Conservation (phyloP, 2,888 invertebrate genomes). For the Dynastes tityus region DNA sequence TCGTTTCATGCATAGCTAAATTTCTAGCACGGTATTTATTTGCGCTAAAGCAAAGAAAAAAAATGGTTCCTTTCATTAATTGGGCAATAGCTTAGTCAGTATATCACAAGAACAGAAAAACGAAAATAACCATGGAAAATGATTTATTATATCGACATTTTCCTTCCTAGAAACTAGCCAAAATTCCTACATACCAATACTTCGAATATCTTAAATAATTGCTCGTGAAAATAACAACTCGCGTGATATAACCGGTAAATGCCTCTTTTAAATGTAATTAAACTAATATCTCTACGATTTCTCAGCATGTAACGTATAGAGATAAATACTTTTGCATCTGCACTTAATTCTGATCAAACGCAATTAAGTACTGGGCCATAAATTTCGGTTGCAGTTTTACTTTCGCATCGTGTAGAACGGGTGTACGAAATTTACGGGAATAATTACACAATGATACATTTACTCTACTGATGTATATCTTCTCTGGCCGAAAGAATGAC, state of each 20-base stretch:
- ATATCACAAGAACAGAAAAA: too few species aligned
- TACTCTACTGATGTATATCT: neutral
- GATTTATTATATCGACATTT: constrained; percentile 1
- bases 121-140: too few species aligned
- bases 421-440: neutral
- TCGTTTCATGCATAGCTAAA: too few species aligned
- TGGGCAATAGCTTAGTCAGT: too few species aligned
- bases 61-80: too few species aligned
- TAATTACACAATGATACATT: constrained; percentile 15
- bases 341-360: neutral
- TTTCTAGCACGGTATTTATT: too few species aligned
- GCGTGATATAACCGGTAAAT: neutral
- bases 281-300: neutral
- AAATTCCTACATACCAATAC: neutral
- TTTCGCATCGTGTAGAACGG: neutral
- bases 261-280: neutral
- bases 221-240: neutral
- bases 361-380: neutral
- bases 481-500: neutral
- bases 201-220: neutral
- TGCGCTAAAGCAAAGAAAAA: too few species aligned
- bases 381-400: constrained; percentile 18
- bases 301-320: neutral
- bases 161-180: neutral
- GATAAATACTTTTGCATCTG: neutral